These are phyloP conservation scores for Pristionchus arcanus DNA, from an alignment of 2,888 invertebrate genomes.

Conservation along the genomic window DNA sequence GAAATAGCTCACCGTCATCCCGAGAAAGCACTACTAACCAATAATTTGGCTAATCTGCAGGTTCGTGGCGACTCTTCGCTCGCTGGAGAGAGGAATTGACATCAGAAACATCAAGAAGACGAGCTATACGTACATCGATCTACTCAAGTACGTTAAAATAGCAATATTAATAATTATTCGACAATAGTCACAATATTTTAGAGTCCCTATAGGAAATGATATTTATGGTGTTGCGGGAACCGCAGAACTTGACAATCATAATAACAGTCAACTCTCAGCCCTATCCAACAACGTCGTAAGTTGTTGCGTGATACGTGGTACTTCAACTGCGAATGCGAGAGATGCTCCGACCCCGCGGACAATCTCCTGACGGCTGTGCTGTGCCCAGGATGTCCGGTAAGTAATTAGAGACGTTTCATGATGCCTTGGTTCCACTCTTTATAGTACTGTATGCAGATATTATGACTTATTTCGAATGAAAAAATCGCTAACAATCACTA, in stretches of 20 bases:
- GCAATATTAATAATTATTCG: not conserved
- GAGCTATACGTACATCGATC: constrained; percentile 78
- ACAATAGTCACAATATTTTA: not conserved
- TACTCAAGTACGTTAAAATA: constrained; percentile 65
- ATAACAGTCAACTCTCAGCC: constrained; percentile 5
- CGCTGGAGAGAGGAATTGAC: constrained; percentile 71
- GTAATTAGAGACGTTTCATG: not conserved
- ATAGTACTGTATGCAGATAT: not conserved
- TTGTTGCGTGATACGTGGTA: constrained; percentile 78
- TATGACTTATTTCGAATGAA: not conserved
- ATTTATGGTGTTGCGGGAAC: not conserved
- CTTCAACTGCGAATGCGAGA: constrained; percentile 77
- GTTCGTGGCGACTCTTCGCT: constrained; percentile 72
- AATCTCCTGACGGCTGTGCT: constrained; percentile 73
- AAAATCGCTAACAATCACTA: not conserved
- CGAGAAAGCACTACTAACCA: not conserved
- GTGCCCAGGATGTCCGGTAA: constrained; percentile 72
- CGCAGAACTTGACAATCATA: not conserved
- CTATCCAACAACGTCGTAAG: constrained; percentile 70
- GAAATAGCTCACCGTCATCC: too few relatives aligned
- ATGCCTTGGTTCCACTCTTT: not conserved
- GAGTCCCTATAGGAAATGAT: too few relatives aligned
- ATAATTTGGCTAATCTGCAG: constrained; percentile 41
- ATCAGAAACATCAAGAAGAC: constrained; percentile 72
- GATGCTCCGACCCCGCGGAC: constrained; percentile 75